These are phyloP conservation scores for Porites lobata DNA, from an alignment of 92 coral and sea anemone genomes.

Conservation along the genomic window DNA sequence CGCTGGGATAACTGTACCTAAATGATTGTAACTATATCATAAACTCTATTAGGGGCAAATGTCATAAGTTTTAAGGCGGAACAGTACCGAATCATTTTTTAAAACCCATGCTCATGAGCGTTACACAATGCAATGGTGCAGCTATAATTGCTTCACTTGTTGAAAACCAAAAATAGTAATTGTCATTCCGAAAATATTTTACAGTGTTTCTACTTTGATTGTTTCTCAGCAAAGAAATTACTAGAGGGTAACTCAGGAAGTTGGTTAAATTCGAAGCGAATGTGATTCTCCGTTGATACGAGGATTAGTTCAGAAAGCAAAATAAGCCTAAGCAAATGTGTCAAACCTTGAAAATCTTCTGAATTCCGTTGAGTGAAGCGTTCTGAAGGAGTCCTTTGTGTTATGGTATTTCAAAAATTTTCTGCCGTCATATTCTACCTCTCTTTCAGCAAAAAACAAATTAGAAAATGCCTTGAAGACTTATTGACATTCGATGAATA, in stretches of 20 bases:
- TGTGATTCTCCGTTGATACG: not conserved
- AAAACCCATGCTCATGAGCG: not conserved
- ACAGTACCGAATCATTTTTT: not conserved
- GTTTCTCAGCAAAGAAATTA: not conserved
- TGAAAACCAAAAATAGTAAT: slow-evolving; percentile 16
- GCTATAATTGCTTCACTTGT: not conserved
- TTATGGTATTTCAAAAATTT: slow-evolving; percentile 8
- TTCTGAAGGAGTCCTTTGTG: slow-evolving; percentile 1
- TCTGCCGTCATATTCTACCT: not conserved
- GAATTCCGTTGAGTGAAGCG: slow-evolving; percentile 12
- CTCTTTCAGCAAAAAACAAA: slow-evolving; percentile 15
- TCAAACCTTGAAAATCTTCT: slow-evolving; percentile 1
- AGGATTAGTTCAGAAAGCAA: not conserved
- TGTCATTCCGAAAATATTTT: slow-evolving; percentile 25
- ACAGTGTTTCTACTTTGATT: not conserved
- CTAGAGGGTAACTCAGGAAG: not conserved
- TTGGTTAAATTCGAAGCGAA: not conserved
- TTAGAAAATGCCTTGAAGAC: not conserved
- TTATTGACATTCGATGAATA: not conserved
- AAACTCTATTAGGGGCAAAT: slow-evolving; percentile 5
- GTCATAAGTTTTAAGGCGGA: not conserved
- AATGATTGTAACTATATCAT: slow-evolving; percentile 13
- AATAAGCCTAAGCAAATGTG: not conserved
- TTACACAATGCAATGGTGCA: not conserved
- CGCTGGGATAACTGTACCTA: not conserved